Evolutionary conservation across 2,888 invertebrate species (phyloP), one percentile per base, ranked within the genome.

Genomic region (Byasa hedistus): DNA sequence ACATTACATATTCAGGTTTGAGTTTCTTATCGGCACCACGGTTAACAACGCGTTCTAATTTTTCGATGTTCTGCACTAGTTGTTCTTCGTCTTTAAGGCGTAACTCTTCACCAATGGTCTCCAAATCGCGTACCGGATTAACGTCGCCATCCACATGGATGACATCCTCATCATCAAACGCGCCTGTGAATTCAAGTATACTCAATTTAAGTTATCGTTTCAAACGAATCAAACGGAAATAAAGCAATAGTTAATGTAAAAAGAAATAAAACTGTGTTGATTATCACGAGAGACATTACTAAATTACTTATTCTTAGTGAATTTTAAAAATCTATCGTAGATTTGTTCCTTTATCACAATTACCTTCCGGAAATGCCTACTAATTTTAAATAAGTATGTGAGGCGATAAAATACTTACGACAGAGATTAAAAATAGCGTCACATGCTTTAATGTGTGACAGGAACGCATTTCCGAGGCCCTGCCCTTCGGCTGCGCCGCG

Each of bases 91-190:
- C 99, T 84, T 99, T 99, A 57, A 99, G 93, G 59, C 99, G 94
- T 65, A 99, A 89, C 84, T 99, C 99, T 81, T 99, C 98, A 70
- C 94, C 94, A 79, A 99, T 99, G 64, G 99, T 99, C 78, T 98
- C 98, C 80, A 99, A 92, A 90, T 99, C 99, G 65, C 99, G 93
- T 0, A 98, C 95, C 0, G 99, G 99, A 86, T 99, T 96, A 2
- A 99, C 98, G 70, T 99, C 99, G 0, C 99, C 99, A 85, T 99
- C 99, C 0, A 99, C 96, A 83, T 99, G 99, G 60, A 97, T 98
- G 0, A 99, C 98, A 79, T 99, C 98, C 65, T 98, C 97, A 80
- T 99, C 98, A 71, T 99, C 99, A 84, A 99, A 99, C 12, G 98
- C 98, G 80, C 98, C 98, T 98, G 77, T 23, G 12, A 51, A 51